Evolutionary conservation across 2,888 invertebrate species (phyloP).

Genomic region (Dryobota labecula): DNA sequence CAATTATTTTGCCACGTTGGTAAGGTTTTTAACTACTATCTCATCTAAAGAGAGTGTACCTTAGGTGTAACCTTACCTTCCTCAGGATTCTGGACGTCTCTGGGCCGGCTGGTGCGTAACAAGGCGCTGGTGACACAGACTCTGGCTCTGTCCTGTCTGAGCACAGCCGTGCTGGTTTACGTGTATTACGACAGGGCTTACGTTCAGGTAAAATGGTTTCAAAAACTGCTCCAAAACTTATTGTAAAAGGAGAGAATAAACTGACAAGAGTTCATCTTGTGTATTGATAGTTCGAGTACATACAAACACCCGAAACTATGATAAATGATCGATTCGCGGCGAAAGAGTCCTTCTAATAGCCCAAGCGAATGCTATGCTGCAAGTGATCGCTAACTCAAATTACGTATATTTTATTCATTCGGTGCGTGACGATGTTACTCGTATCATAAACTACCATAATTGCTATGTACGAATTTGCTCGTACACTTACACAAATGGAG

Average conservation of each 20-base stretch:
- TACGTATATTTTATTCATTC: not conserved
- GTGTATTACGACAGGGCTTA: slow-evolving; percentile 78
- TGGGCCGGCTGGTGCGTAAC: slow-evolving; percentile 76
- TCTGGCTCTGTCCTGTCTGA: slow-evolving; percentile 75
- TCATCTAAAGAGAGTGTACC: not conserved
- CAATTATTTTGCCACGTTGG: not conserved
- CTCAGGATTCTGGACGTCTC: slow-evolving; percentile 73
- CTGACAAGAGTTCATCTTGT: not conserved
- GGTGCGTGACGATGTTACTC: not conserved
- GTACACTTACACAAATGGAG: too few relatives aligned
- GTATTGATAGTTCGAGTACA: not conserved
- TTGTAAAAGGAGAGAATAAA: too few relatives aligned
- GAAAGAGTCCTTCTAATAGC: not conserved
- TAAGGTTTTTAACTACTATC: not conserved
- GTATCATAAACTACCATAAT: not conserved
- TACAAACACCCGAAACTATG: not conserved
- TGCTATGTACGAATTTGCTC: not conserved
- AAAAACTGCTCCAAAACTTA: not conserved
- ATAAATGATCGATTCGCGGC: not conserved
- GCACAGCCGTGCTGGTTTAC: slow-evolving; percentile 79
- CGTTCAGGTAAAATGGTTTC: slow-evolving; percentile 74
- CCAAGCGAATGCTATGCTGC: too few relatives aligned
- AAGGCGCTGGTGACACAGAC: slow-evolving; percentile 78
- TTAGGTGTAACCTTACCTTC: not conserved
- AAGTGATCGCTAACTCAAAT: not conserved